phyloP scores from a whole-genome alignment of 2,113 vertebrate species.

The Picathartes gymnocephalus region DNA sequence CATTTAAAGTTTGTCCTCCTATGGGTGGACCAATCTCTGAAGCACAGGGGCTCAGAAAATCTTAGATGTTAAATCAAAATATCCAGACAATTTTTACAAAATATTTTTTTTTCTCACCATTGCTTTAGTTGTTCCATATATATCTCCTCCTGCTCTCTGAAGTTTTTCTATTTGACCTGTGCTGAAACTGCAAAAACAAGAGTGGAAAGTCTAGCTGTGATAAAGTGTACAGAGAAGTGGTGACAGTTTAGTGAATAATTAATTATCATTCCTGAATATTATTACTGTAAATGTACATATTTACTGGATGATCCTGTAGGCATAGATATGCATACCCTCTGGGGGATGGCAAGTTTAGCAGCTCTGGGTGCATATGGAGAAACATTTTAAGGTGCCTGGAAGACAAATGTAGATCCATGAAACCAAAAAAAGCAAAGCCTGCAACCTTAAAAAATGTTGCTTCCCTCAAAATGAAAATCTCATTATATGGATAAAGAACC shows the following conservation, averaged over 20 bases:
- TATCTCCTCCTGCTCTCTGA: neutral
- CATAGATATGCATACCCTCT: neutral
- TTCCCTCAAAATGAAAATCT: neutral
- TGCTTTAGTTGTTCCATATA: neutral
- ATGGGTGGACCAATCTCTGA: neutral
- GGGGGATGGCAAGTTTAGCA: neutral
- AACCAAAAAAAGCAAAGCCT: fast-evolving
- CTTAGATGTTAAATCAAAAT: neutral
- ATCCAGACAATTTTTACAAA: neutral
- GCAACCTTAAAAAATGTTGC: neutral
- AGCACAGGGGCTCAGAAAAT: neutral
- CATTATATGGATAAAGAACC: neutral
- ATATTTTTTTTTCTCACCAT: neutral
- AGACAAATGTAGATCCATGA: neutral
- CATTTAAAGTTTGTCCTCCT: neutral
- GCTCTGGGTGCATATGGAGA: neutral
- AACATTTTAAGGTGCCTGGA: neutral
- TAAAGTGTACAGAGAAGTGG: neutral
- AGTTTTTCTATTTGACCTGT: neutral
- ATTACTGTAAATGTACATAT: neutral
- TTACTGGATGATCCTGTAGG: neutral
- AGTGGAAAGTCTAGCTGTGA: neutral
- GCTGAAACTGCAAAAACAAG: neutral
- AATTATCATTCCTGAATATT: neutral
- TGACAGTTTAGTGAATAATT: neutral